Base-by-base conservation (phyloP, 2,113 vertebrate genomes). In the Apteryx mantelli region DNA sequence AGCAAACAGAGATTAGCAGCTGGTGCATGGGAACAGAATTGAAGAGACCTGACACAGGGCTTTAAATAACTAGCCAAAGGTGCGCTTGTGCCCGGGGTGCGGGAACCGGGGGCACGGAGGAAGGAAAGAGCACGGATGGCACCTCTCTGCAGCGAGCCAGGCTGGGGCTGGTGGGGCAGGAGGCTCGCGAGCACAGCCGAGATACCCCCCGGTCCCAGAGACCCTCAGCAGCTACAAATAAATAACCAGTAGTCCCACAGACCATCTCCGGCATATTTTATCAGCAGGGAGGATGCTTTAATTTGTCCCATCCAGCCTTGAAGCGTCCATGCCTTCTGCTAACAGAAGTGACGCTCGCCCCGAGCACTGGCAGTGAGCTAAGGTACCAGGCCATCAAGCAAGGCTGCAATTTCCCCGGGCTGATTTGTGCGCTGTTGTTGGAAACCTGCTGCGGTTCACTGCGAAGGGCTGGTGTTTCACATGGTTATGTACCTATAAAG, bases 401-500 rank as follows among this genome's bases (percentile, higher is more conserved):
- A 46, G 46, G 73, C 44, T 78, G 76, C 32, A 9, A 2, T 9
- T 44, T 25, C 87, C 86, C 8, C 44, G 5, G 0, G 21, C 24
- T 12, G 4, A 6, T 13, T 8, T 3, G 0, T 1, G 42, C 2
- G 1, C 38, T 84, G 32, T 20, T 13, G 48, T 1, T 7, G 48
- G 60, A 55, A 83, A 4, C 11, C 38, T 25, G 50, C 81, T 53
- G 55, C 16, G 2, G 24, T 63, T 74, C 16, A 4, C 40, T 76
- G 58, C 60, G 21, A n/a, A 40, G 61, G 46, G 44, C 64, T 8
- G 5, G n/a, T 12, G 4, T 8, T 82, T 79, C 30, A 1, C 18
- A 28, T 28, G 3, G 0, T 6, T 38, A 2, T 0, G 0, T 5
- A 13, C 73, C 88, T 6, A 1, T 2, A 32, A 38, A 15, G 60